phyloP scores from a whole-genome alignment of 2,113 vertebrate species.

The Bucco capensis region DNA sequence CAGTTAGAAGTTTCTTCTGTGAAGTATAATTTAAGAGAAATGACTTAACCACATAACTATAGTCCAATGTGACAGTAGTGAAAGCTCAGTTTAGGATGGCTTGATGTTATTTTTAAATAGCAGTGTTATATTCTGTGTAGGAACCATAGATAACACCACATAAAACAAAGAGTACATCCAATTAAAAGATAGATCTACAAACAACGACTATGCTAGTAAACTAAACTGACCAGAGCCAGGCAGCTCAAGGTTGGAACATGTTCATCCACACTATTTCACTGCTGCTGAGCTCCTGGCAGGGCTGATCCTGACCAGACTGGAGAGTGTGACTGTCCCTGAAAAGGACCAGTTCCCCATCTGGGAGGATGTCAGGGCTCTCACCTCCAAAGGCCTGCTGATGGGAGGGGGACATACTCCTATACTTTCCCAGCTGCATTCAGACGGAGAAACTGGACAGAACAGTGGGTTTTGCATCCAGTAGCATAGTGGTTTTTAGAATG shows the following conservation, averaged over 20 bases:
- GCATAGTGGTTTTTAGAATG: background rate
- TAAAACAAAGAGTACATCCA: background rate
- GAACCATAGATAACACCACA: background rate
- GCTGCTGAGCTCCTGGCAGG: background rate
- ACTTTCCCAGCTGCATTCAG: background rate
- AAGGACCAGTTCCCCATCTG: background rate
- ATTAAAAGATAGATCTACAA: background rate
- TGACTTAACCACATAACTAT: background rate
- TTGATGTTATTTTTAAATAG: background rate
- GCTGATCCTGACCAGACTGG: background rate
- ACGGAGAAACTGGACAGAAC: background rate
- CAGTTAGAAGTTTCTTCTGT: constrained; percentile 3
- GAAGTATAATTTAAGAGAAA: constrained; percentile 35
- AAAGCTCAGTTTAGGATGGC: background rate
- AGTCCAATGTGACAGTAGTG: background rate
- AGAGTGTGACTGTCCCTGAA: background rate
- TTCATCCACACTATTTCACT: background rate
- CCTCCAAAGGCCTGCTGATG: background rate
- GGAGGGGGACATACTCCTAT: background rate
- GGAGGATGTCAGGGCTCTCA: background rate
- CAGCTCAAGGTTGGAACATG: background rate
- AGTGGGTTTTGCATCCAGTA: background rate
- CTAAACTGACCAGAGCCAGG: background rate
- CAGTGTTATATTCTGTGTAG: background rate
- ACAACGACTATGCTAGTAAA: background rate